Evolutionary conservation across 1,140 invertebrate species (phyloP), one percentile per base, ranked within the genome.

Genomic region (Neuroterus valhalla): DNA sequence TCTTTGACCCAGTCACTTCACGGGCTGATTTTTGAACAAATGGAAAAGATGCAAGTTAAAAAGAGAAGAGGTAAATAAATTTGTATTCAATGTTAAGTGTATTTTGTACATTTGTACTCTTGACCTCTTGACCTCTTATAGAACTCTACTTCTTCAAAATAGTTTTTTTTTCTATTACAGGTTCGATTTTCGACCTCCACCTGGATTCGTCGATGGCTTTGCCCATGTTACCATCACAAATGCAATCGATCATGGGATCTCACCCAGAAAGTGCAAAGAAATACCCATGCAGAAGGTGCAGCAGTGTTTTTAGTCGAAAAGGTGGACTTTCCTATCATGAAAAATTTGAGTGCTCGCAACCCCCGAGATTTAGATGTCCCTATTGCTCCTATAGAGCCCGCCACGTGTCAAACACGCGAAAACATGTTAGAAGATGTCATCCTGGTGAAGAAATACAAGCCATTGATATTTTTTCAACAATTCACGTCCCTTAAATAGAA

Each of bases 341-440:
- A 17, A 91, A 91, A 62, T 92, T 89, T 78, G 94, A 95, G 86
- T 95, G 94, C 87, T 94, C 93, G 77, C 94, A 94, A 86, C 93
- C 94, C 84, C 94, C 94, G 3, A 93, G 94, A 84, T 95, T 94
- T 81, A 91, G 93, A 81, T 95, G 94, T 86, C 93, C 93, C 8
- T 94, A 94, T 89, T 95, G 94, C 86, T 92, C 93, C 11, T 82
- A 82, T 62, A 79, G 75, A 19, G 66, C 82, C 3, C 85, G 87
- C 66, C 80, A 81, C 12, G 84, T 83, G 21, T 83, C 79, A 14
- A 86, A 88, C 55, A 77, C 89, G 50, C 83, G 84, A 67, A 76
- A 79, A 43, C 87, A 89, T 62, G 84, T 89, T 68, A 66, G 81
- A 10, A 70, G 82, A 66, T 84, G 78, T 55, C 87, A 89, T 74